A percentile compares a stretch with the other conserved stretches of the same genome.
phyloP scores from a whole-genome alignment of 2,113 vertebrate species.

The Montifringilla adamsi region DNA sequence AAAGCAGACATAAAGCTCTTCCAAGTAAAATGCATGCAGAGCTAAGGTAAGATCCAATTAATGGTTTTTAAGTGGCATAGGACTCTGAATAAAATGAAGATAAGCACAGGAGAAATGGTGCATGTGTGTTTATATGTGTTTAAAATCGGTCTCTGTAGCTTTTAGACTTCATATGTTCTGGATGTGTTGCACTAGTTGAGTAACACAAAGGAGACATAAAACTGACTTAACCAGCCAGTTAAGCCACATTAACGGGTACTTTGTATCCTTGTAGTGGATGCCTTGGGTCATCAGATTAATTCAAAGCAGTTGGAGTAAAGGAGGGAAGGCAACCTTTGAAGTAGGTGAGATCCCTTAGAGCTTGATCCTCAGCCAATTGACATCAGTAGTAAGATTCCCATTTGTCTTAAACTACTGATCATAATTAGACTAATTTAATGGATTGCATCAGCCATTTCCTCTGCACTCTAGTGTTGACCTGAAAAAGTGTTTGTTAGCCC shows the following conservation, averaged over 20 bases:
- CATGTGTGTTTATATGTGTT: not conserved
- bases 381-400: not conserved
- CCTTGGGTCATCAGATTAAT: conserved; percentile 12
- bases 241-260: not conserved
- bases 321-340: not conserved
- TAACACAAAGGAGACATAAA: conserved; percentile 16
- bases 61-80: not conserved
- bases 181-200: not conserved
- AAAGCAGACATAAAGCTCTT: not conserved
- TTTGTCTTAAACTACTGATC: conserved; percentile 1
- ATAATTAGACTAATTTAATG: not conserved
- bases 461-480: not conserved
- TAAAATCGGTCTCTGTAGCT: not conserved
- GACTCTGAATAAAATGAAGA: not conserved
- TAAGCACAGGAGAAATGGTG: not conserved
- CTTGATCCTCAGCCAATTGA: not conserved
- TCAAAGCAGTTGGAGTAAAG: not conserved
- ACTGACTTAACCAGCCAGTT: conserved; percentile 13
- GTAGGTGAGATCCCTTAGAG: not conserved
- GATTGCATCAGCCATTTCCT: not conserved
- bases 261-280: not conserved
- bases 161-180: not conserved
- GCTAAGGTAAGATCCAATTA: not conserved
- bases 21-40: not conserved
- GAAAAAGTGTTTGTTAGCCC: not conserved